These are phyloP conservation scores for Onthophagus taurus DNA, from an alignment of 1,140 invertebrate species.

Conservation along the genomic window DNA sequence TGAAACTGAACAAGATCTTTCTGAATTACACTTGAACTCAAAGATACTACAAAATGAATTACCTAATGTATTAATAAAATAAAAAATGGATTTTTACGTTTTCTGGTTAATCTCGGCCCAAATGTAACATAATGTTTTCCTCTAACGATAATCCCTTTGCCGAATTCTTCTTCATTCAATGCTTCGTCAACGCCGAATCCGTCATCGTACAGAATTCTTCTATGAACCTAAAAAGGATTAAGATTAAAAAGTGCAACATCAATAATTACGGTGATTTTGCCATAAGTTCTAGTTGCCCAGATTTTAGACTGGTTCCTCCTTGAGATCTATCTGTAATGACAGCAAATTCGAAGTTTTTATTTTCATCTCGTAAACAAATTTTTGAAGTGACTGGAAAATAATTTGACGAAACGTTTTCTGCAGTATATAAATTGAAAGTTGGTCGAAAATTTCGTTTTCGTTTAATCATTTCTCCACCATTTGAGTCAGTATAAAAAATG, in stretches of 20 bases:
- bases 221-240: conserved; percentile 64
- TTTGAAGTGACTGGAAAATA: conserved; percentile 84
- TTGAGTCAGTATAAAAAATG: conserved; percentile 87
- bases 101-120: conserved; percentile 11
- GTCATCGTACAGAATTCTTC: conserved; percentile 79
- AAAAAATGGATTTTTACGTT: neutral
- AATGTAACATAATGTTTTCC: conserved; percentile 53
- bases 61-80: conserved; percentile 9
- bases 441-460: conserved; percentile 33
- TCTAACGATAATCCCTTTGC: conserved; percentile 56
- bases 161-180: conserved; percentile 63
- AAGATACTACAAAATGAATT: neutral
- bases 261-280: conserved; percentile 17
- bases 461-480: conserved; percentile 60
- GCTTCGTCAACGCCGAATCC: conserved; percentile 85
- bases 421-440: conserved; percentile 44
- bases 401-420: conserved; percentile 68
- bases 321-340: conserved; percentile 75
- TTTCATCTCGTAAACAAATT: conserved; percentile 55
- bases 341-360: conserved; percentile 42
- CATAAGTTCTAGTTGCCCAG: conserved; percentile 68
- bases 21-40: neutral
- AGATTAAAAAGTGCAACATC: neutral
- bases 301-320: conserved; percentile 65
- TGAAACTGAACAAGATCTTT: neutral